A percentile compares a stretch with the other conserved stretches of the same genome.
phyloP scores from a whole-genome alignment of 2,888 invertebrate genomes.

The Cylindroiulus punctatus region DNA sequence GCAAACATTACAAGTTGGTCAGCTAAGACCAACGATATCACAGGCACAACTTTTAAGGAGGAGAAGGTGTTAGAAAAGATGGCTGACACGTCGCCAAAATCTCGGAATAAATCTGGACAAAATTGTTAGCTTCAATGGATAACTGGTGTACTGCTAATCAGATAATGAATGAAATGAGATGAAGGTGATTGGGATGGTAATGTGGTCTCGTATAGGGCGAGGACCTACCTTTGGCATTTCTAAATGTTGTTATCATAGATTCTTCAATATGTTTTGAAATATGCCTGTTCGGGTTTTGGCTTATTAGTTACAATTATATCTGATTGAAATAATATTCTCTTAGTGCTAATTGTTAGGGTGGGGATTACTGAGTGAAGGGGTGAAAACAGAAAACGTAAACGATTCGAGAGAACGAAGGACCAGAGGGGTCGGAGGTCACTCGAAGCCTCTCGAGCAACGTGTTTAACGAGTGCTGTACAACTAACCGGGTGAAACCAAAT shows the following conservation, averaged over 20 bases:
- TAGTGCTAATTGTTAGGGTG: neutral
- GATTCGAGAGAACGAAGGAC: neutral
- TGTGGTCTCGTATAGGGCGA: neutral
- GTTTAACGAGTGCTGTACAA: conserved; percentile 45
- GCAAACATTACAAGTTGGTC: conserved; percentile 56
- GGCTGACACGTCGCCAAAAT: conserved; percentile 30
- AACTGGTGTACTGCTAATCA: conserved; percentile 24
- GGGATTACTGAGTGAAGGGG: neutral
- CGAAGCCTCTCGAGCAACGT: neutral
- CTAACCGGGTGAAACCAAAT: conserved; percentile 29
- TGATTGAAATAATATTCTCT: neutral
- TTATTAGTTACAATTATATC: neutral
- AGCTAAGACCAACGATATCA: conserved; percentile 56
- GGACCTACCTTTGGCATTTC: conserved; percentile 23
- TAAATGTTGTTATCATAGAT: neutral
- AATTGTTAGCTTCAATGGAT: neutral
- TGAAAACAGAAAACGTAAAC: conserved; percentile 43
- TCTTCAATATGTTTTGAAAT: neutral
- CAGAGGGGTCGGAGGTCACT: neutral
- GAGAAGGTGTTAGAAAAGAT: conserved; percentile 49
- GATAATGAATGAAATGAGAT: conserved; percentile 37
- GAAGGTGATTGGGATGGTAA: conserved; percentile 19
- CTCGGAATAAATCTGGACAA: conserved; percentile 44
- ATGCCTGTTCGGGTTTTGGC: conserved; percentile 22
- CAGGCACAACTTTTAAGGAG: conserved; percentile 56